Evolutionary conservation across 2,888 invertebrate species (phyloP).

Genomic region (Platerodrilus igneus): DNA sequence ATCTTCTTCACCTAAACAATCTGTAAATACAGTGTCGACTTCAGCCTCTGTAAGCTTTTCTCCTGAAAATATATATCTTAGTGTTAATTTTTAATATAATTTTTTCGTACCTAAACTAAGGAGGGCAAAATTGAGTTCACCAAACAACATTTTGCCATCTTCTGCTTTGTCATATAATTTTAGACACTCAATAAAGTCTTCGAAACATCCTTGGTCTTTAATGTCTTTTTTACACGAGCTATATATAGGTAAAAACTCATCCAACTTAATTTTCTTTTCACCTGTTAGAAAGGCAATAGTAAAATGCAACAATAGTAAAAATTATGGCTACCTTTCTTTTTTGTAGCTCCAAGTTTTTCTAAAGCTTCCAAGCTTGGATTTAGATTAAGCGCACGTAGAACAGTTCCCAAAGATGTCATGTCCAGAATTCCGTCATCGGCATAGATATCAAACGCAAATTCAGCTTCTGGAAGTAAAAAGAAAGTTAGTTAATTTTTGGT

Average conservation of each 20-base stretch:
- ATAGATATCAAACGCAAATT: slow-evolving; percentile 39
- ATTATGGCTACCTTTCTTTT: slow-evolving; percentile 81
- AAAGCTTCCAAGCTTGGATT: slow-evolving; percentile 91
- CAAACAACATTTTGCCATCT: slow-evolving; percentile 90
- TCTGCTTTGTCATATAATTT: slow-evolving; percentile 98
- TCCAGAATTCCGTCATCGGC: slow-evolving; percentile 78
- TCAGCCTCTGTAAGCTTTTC: slow-evolving; percentile 76
- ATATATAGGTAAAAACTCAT: slow-evolving; percentile 97
- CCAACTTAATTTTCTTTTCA: slow-evolving; percentile 86
- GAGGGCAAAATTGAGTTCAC: slow-evolving; percentile 93
- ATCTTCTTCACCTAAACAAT: slow-evolving; percentile 87
- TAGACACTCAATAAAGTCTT: slow-evolving; percentile 99
- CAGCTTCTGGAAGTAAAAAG: slow-evolving; percentile 32
- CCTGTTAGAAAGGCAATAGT: slow-evolving; percentile 45
- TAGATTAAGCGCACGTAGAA: slow-evolving; percentile 84
- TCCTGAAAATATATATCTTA: slow-evolving; percentile 52
- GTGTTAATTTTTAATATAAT: too few species aligned
- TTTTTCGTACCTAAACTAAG: slow-evolving; percentile 78
- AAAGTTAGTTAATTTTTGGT: too few species aligned
- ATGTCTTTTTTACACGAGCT: slow-evolving; percentile 86
- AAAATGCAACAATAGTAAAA: too few species aligned
- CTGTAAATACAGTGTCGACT: slow-evolving; percentile 73
- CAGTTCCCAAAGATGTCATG: slow-evolving; percentile 82
- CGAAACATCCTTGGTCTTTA: slow-evolving; percentile 89
- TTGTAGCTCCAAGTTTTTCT: slow-evolving; percentile 89